Base-by-base conservation (phyloP, 2,797 vertebrate genomes). In the Pipistrellus pipistrellus region DNA sequence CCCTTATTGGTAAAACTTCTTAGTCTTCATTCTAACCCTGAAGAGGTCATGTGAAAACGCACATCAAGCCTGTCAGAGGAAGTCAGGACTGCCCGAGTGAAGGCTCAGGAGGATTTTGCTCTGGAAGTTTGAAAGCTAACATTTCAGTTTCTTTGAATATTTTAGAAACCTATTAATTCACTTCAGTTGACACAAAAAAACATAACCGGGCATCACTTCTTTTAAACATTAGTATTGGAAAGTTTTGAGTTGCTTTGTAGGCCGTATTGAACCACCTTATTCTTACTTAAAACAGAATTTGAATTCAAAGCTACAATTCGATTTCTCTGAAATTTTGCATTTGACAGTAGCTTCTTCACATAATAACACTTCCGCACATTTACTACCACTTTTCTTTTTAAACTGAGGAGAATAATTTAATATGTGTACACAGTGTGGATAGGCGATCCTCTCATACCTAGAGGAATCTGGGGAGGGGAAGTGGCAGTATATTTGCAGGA, bases 11-110 rank as follows among this genome's bases (percentile, higher is more conserved):
- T 95, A 97, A 97, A 98, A 97, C 86, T 96, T 96, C 86, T 98
- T 98, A 97, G 95, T 95, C 90, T 96, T 78, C 90, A 88, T 78
- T 82, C 97, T 97, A 84, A 62, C 85, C 84, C 72, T 93, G 6
- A 95, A 97, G 89, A 93, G 98, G 98, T 98, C 97, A 98, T 98
- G 98, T 98, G 98, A 98, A 98, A 98, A 98, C 91, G 30, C 2
- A 59, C 88, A 95, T 88, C 48, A 73, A 91, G 95, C 83, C 85
- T 92, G 71, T 4, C 11, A 92, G 57, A 25, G 88, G 94, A 96
- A 95, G 85, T 97, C 97, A 97, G 90, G 57, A 27, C 44, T 96
- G 96, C 92, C 27, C 35, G 1, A 55, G 8, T 53, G 82, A 91
- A 55, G 57, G 46, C 57, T 64, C 35, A 32, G 11, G 64, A 76